Evolutionary conservation across 1,140 invertebrate species (phyloP).

Genomic region (Physella acuta): DNA sequence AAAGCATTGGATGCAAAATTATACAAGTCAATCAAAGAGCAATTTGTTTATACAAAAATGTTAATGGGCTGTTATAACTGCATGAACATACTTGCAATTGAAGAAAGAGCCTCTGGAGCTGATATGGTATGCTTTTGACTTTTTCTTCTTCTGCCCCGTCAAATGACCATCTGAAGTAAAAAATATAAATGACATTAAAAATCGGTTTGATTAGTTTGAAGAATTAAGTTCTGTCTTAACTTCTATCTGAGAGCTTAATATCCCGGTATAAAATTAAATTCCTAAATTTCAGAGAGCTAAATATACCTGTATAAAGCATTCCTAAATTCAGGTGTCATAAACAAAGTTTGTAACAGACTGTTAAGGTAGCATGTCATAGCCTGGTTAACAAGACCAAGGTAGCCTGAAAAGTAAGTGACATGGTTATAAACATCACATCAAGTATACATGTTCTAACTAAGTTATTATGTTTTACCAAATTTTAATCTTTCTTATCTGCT

Average conservation of each 20-base stretch:
- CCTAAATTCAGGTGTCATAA: conserved; percentile 93
- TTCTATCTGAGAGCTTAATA: not conserved
- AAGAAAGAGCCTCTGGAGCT: conserved; percentile 85
- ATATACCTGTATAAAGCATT: conserved; percentile 79
- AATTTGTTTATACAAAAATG: conserved; percentile 5
- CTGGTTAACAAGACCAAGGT: conserved; percentile 88
- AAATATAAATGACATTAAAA: too few species aligned
- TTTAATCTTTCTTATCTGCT: too few species aligned
- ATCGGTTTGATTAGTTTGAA: too few species aligned
- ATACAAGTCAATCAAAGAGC: not conserved
- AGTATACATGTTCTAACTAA: too few species aligned
- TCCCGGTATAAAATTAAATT: not conserved
- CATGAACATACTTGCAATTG: conserved; percentile 78
- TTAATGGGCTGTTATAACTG: too few species aligned
- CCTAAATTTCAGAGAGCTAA: too few species aligned
- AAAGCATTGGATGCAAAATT: too few species aligned
- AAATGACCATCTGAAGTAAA: conserved; percentile 77
- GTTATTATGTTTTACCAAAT: too few species aligned
- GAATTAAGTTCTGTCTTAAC: too few species aligned
- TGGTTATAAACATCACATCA: too few species aligned
- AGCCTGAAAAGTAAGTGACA: conserved; percentile 55
- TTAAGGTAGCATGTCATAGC: conserved; percentile 94
- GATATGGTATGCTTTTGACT: conserved; percentile 79
- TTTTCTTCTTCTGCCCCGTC: conserved; percentile 65
- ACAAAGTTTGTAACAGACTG: conserved; percentile 84